Conservation (phyloP, 2,888 invertebrate species). For the Scaptomyza cyrtandrae region DNA sequence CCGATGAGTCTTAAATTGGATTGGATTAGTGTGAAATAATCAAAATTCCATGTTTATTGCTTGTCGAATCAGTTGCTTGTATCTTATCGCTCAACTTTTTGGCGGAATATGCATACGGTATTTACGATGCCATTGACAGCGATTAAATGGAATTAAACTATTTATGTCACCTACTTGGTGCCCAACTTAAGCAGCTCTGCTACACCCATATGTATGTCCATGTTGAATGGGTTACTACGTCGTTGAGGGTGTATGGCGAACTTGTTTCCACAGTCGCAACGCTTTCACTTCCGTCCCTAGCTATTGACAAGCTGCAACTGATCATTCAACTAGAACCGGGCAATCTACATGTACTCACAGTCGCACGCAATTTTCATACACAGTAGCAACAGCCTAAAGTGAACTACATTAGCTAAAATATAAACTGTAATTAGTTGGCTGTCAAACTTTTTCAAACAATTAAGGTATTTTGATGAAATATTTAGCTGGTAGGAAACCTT, state of each 20-base stretch:
- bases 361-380: constrained; percentile 12
- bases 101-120: neutral
- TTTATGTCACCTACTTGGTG: constrained; percentile 55
- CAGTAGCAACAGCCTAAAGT: constrained; percentile 21
- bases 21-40: constrained; percentile 10
- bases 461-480: neutral
- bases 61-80: constrained; percentile 15
- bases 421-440: neutral
- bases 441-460: neutral
- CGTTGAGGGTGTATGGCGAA: neutral
- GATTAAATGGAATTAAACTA: neutral
- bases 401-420: neutral
- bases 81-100: constrained; percentile 46
- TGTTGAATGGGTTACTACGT: constrained; percentile 18
- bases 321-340: constrained; percentile 29
- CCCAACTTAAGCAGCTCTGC: constrained; percentile 58
- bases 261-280: constrained; percentile 1
- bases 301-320: constrained; percentile 63
- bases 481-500: no score
- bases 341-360: constrained; percentile 18
- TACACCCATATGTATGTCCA: constrained; percentile 57
- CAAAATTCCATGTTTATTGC: constrained; percentile 2
- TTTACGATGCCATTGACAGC: constrained; percentile 3
- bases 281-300: constrained; percentile 52
- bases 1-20: constrained; percentile 57